These are phyloP conservation scores for Idaea dimidiata DNA, from an alignment of 2,888 invertebrate species.

Conservation along the genomic window DNA sequence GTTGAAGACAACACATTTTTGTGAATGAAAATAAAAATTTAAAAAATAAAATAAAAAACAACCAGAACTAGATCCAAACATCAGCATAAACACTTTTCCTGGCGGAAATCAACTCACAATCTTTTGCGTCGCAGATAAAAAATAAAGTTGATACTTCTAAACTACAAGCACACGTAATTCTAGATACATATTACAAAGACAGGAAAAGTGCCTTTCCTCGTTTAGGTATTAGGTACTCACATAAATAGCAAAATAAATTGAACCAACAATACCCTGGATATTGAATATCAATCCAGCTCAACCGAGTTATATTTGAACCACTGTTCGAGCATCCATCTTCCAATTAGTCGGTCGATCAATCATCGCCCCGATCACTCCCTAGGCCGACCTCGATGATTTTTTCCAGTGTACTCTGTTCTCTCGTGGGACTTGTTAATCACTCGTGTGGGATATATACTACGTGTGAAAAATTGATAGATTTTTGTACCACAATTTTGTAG, in stretches of 20 bases:
- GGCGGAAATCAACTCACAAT: no score
- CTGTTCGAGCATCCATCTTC: conserved; percentile 84
- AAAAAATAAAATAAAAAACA: no score
- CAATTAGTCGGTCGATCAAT: conserved; percentile 89
- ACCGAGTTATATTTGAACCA: conserved; percentile 1
- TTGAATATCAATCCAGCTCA: background rate
- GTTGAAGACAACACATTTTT: no score
- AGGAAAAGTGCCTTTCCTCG: no score
- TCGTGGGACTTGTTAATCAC: conserved; percentile 74
- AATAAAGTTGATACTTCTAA: no score
- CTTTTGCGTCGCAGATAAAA: no score
- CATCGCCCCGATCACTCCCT: conserved; percentile 82
- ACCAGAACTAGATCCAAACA: no score
- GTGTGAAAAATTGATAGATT: conserved; percentile 40
- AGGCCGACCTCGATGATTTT: conserved; percentile 67
- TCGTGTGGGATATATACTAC: conserved; percentile 39
- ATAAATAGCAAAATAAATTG: background rate
- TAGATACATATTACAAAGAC: no score
- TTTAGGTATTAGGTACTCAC: background rate
- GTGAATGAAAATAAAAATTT: no score
- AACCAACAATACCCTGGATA: background rate
- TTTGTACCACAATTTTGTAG: conserved; percentile 12
- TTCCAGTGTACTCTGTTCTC: conserved; percentile 62
- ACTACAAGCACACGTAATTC: no score
- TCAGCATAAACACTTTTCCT: no score